phyloP scores from a whole-genome alignment of 2,113 vertebrate species.

The Tragelaphus strepsiceros region DNA sequence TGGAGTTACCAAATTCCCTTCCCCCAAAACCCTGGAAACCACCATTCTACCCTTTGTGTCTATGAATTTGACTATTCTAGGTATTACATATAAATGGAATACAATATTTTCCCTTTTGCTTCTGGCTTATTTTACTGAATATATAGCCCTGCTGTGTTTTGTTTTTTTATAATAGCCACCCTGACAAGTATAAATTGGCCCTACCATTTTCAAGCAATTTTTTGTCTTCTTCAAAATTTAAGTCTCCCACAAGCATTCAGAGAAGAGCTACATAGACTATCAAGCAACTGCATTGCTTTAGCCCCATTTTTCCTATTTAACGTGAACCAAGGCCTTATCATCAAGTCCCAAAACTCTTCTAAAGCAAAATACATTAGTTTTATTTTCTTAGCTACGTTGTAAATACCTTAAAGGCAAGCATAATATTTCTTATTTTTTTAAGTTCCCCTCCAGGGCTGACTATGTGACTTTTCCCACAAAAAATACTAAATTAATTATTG shows the following conservation, averaged over 20 bases:
- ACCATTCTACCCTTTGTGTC: neutral
- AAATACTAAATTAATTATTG: neutral
- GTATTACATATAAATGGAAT: neutral
- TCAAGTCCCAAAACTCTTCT: neutral
- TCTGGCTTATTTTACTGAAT: neutral
- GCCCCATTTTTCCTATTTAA: neutral
- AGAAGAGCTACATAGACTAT: neutral
- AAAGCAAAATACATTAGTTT: neutral
- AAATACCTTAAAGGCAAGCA: neutral
- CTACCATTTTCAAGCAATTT: neutral
- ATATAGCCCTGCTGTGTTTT: neutral
- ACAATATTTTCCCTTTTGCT: neutral
- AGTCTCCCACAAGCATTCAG: neutral
- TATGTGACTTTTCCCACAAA: neutral
- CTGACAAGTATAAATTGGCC: neutral
- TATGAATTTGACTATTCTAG: neutral
- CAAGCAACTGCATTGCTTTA: neutral
- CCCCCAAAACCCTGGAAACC: neutral
- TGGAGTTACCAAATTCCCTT: too few relatives aligned
- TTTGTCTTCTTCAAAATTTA: neutral
- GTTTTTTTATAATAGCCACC: neutral
- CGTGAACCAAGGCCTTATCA: neutral
- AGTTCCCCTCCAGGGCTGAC: neutral
- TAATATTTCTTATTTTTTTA: neutral
- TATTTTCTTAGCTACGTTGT: neutral